Evolutionary conservation across 2,113 vertebrate genomes (phyloP), one percentile per base, ranked within the genome.

Genomic region (Ictidomys tridecemlineatus): DNA sequence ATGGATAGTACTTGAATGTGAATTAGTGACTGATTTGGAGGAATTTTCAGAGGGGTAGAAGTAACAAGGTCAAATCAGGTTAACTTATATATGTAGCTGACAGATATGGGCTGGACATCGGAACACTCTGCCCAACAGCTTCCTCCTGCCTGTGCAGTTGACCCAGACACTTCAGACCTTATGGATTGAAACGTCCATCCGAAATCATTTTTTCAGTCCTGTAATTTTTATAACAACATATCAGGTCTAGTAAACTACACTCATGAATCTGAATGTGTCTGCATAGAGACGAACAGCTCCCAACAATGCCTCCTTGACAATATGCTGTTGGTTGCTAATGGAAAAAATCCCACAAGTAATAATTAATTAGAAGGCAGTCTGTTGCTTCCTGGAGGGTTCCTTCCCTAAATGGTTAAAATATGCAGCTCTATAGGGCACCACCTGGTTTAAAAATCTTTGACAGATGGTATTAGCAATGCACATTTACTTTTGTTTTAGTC

Each of bases 151-250:
- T 76, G 42, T 56, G 91, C 93, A 78, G 42, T 28, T 94, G 89
- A 87, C 45, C 70, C 20, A 53, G 69, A 85, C 42, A 28, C 72
- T 88, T 95, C 91, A 94, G 77, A 96, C 34, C 73, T 37, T 28
- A 83, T 78, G 20, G 18, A 92, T 51, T 45, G 45, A 96, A 92
- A 93, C 28, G 45, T 79, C 22, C 87, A 74, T 83, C 58, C 90
- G 91, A 96, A 96, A 72, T 94, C 39, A 70, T 82, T 86, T 89
- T 56, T 85, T 53, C 77, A 86, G 77, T 13, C n/a, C 76, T 82
- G 8, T 92, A 93, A 93, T 98, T 97, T 96, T 94, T 87, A 87
- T 95, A 96, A 89, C 92, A 85, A 97, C 70, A 77, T 53, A 79
- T 82, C 39, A 88, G 92, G 28, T 72, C 76, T 82, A 73, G 80